Percentiles rank a stretch among this genome's conserved stretches.
Evolutionary conservation across 2,113 vertebrate genomes (phyloP).

Genomic region (Hippolais icterina): DNA sequence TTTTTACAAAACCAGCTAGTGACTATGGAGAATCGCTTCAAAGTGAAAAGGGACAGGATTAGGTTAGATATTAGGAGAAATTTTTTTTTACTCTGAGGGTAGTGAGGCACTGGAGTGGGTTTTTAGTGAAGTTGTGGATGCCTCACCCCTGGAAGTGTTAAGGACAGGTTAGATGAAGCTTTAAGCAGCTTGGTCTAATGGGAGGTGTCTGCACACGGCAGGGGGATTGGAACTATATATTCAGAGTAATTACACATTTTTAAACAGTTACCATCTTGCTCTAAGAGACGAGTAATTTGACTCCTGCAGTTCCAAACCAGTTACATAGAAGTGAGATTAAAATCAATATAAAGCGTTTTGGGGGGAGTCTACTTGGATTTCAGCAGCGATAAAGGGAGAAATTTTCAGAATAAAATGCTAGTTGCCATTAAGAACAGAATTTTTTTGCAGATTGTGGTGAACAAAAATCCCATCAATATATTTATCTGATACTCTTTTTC

Average conservation of each 20-base stretch:
- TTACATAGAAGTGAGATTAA: not conserved
- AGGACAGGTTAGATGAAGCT: not conserved
- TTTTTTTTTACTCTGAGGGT: not conserved
- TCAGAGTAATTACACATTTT: not conserved
- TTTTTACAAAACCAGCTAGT: not conserved
- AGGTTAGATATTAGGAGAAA: not conserved
- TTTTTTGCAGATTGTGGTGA: not conserved
- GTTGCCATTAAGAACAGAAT: not conserved
- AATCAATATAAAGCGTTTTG: not conserved
- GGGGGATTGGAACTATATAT: not conserved
- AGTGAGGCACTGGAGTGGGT: not conserved
- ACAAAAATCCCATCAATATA: not conserved
- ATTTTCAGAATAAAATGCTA: not conserved
- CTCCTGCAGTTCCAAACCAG: not conserved
- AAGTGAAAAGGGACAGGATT: not conserved
- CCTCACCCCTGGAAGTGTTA: not conserved
- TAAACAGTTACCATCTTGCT: not conserved
- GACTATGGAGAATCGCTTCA: not conserved
- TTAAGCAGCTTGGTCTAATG: not conserved
- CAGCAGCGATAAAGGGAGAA: not conserved
- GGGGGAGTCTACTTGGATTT: not conserved
- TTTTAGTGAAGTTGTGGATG: not conserved
- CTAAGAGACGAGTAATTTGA: not conserved
- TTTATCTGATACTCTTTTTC: not conserved
- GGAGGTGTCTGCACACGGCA: too few species aligned